Percentiles rank a stretch among this genome's conserved stretches.
Evolutionary conservation across 2,888 invertebrate species (phyloP).

Genomic region (Odontomyia ornata): DNA sequence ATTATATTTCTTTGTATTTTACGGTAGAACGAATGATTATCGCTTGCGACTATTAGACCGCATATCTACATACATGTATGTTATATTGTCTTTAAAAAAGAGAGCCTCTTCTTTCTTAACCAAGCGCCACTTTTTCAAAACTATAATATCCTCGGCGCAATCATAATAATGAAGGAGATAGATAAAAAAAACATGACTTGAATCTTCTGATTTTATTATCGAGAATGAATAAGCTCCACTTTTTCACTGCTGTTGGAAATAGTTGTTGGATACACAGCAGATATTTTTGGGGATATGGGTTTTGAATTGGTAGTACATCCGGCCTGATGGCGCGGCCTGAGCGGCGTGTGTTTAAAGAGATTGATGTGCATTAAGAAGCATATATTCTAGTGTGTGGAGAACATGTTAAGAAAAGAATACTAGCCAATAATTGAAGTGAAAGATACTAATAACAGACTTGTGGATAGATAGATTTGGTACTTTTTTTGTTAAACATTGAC

Average conservation of each 20-base stretch:
- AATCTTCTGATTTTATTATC: conserved; percentile 21
- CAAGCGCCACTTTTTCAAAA: not conserved
- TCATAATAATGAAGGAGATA: not conserved
- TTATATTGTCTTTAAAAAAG: not conserved
- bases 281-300: not conserved
- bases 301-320: not conserved
- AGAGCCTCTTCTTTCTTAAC: not conserved
- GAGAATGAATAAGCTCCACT: not conserved
- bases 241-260: not conserved
- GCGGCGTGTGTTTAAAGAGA: conserved; percentile 12
- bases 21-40: too few species aligned
- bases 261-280: not conserved
- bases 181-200: conserved; percentile 16
- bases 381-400: too few species aligned
- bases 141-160: not conserved
- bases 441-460: conserved; percentile 44
- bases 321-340: not conserved
- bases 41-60: not conserved
- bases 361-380: conserved; percentile 1
- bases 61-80: too few species aligned
- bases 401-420: not conserved
- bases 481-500: conserved; percentile 25
- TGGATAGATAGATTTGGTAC: conserved; percentile 9
- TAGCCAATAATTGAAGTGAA: conserved; percentile 41
- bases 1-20: not conserved